Percentiles rank a stretch among this genome's conserved stretches.
Evolutionary conservation across 2,113 vertebrate species (phyloP).

Genomic region (Catharus bicknelli): DNA sequence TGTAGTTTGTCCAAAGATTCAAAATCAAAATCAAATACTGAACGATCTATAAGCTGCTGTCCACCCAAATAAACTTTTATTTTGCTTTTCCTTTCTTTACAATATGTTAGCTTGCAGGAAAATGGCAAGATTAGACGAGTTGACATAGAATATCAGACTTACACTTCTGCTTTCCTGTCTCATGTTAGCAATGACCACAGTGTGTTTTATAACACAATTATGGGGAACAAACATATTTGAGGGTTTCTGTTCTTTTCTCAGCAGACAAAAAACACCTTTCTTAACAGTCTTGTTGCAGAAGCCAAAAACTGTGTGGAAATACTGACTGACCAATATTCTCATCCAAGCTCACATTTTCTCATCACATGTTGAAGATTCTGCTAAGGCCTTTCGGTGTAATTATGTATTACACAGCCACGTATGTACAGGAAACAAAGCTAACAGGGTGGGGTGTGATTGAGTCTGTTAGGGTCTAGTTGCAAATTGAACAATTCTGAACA

Average conservation of each 20-base stretch:
- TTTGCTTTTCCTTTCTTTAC: not conserved
- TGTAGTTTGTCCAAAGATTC: not conserved
- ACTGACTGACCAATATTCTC: not conserved
- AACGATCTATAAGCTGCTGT: not conserved
- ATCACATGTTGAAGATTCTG: not conserved
- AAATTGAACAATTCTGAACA: accelerated
- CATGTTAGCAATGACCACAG: accelerated
- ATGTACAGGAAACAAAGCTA: not conserved
- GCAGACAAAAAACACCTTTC: not conserved
- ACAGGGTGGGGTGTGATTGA: accelerated
- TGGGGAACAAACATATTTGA: not conserved
- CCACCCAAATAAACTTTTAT: not conserved
- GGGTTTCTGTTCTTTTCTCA: not conserved
- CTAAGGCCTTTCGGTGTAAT: not conserved
- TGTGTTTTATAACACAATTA: not conserved
- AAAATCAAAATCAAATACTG: not conserved
- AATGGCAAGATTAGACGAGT: not conserved
- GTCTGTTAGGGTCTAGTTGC: not conserved
- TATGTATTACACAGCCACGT: not conserved
- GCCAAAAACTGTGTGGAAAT: not conserved
- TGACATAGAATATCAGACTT: not conserved
- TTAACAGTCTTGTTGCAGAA: not conserved
- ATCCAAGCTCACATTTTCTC: not conserved
- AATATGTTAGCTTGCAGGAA: not conserved
- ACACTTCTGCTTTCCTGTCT: not conserved